Percentiles rank a stretch among this genome's conserved stretches.
Conservation (phyloP, 2,888 invertebrate genomes). For the Orthonychiurus folsomi region DNA sequence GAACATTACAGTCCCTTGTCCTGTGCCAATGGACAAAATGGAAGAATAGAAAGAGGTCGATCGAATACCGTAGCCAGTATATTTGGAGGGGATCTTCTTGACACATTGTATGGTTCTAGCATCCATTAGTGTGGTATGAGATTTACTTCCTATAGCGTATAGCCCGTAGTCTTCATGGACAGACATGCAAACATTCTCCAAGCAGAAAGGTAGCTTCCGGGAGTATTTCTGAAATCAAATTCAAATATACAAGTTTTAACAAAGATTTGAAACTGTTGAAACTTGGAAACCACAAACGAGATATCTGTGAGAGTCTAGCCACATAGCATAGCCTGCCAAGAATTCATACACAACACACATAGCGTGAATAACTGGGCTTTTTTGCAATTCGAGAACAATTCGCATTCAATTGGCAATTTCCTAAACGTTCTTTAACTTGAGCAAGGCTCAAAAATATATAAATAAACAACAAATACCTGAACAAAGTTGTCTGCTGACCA, state of each 20-base stretch:
- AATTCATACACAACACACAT: no score
- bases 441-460: neutral
- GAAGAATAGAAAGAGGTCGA: conserved; percentile 85
- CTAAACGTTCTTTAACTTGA: neutral
- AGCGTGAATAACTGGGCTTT: no score
- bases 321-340: no score
- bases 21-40: conserved; percentile 86
- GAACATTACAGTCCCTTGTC: conserved; percentile 73
- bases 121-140: conserved; percentile 81
- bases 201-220: conserved; percentile 74
- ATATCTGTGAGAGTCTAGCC: no score
- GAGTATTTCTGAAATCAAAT: conserved; percentile 57
- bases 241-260: neutral
- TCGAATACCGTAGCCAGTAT: conserved; percentile 80
- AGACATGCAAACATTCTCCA: conserved; percentile 88
- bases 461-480: conserved; percentile 49
- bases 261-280: neutral
- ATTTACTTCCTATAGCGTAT: conserved; percentile 89
- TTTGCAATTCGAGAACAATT: no score
- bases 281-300: neutral
- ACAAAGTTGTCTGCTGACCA: conserved; percentile 83
- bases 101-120: conserved; percentile 69
- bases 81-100: conserved; percentile 71
- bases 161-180: conserved; percentile 69
- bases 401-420: no score